phyloP scores from a whole-genome alignment of 2,113 vertebrate genomes.

The Pogona vitticeps region DNA sequence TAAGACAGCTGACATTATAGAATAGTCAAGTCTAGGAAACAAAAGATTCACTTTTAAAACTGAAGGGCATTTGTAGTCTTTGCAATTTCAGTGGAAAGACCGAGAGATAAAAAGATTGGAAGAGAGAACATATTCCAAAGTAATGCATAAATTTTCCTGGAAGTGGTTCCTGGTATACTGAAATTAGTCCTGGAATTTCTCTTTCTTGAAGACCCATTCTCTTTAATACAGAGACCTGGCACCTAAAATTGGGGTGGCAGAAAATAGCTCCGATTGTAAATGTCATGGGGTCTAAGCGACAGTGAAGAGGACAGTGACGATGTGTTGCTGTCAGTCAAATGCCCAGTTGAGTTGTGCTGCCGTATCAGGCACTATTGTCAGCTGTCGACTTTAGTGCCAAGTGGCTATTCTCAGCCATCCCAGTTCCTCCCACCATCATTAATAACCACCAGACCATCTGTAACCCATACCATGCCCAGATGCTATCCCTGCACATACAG shows the following conservation, averaged over 20 bases:
- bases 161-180: no score
- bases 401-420: constrained; percentile 60
- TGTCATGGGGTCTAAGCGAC: constrained; percentile 59
- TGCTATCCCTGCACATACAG: background rate
- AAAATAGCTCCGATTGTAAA: constrained; percentile 59
- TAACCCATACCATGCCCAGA: background rate
- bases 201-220: background rate
- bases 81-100: background rate
- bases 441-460: constrained; percentile 47
- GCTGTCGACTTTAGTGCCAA: constrained; percentile 68
- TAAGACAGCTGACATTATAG: background rate
- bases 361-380: constrained; percentile 60
- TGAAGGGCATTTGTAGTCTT: background rate
- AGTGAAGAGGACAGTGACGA: constrained; percentile 9
- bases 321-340: constrained; percentile 70
- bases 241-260: constrained; percentile 61
- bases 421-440: constrained; percentile 31
- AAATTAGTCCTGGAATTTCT: constrained; percentile 1
- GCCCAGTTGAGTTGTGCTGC: constrained; percentile 41
- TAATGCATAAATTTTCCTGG: no score
- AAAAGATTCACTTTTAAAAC: background rate
- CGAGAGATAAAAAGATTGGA: background rate
- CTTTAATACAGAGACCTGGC: constrained; percentile 32
- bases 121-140: background rate
- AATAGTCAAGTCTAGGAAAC: background rate